A percentile compares a stretch with the other conserved stretches of the same genome.
Evolutionary conservation across 2,113 vertebrate genomes (phyloP).

Genomic region (Cyprinodon brontotheroides): DNA sequence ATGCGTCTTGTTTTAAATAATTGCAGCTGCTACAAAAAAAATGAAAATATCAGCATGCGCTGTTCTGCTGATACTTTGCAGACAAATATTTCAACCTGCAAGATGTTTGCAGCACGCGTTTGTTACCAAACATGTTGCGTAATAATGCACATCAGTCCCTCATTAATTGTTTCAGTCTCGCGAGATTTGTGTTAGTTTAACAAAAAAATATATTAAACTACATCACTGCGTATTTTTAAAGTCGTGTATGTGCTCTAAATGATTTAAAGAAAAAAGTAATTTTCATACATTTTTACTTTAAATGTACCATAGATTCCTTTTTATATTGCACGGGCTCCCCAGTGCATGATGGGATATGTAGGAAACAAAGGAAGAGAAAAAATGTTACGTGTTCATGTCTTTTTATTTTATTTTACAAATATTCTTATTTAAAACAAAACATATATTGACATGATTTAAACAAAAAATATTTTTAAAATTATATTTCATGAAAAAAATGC

Average conservation of each 20-base stretch:
- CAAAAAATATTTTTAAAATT: conserved; percentile 2
- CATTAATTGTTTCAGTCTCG: neutral
- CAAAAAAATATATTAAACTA: neutral
- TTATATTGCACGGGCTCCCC: neutral
- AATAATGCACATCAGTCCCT: neutral
- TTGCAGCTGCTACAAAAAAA: neutral
- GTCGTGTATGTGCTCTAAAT: neutral
- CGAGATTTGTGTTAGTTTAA: conserved; percentile 28
- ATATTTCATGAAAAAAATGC: conserved; percentile 22
- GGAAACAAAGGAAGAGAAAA: neutral
- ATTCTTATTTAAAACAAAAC: neutral
- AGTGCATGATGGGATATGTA: conserved; percentile 62
- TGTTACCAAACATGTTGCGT: conserved; percentile 59
- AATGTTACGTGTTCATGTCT: neutral
- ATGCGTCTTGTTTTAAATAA: neutral
- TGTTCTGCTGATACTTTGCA: neutral
- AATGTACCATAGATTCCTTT: neutral
- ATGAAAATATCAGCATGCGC: neutral
- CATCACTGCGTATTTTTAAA: neutral
- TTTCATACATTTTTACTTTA: neutral
- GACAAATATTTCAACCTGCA: accelerated
- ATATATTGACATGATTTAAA: conserved; percentile 13
- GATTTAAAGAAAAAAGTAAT: neutral
- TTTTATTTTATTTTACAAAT: neutral
- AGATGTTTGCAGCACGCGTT: conserved; percentile 1